Conservation (phyloP, 1,140 invertebrate genomes). For the Gerris buenoi region DNA sequence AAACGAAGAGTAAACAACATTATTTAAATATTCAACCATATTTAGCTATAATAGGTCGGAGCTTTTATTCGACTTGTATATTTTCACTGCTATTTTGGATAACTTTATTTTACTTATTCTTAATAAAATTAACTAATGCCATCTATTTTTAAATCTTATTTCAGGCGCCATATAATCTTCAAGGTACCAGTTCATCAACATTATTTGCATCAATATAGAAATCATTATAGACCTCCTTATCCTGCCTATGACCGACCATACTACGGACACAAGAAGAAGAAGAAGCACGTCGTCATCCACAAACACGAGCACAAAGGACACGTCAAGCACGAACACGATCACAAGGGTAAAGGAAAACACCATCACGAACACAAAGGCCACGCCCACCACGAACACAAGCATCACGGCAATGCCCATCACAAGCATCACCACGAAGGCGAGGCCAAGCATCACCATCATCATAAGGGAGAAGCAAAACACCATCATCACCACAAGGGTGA, state of each 20-base stretch:
- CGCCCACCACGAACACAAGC: conserved; percentile 6
- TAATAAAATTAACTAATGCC: no score
- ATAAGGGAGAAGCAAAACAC: neutral
- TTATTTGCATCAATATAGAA: no score
- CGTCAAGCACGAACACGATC: neutral
- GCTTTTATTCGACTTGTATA: no score
- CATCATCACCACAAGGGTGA: neutral
- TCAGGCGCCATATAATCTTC: no score
- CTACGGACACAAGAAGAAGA: neutral
- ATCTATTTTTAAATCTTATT: no score
- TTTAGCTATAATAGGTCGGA: no score
- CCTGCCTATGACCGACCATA: neutral
- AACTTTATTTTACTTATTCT: no score
- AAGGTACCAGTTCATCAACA: no score
- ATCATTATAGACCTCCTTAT: no score
- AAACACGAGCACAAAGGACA: neutral
- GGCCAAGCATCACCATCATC: neutral
- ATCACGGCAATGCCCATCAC: conserved; percentile 2
- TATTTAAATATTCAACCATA: no score
- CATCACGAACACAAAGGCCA: conserved; percentile 7
- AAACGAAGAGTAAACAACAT: no score
- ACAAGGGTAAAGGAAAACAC: neutral
- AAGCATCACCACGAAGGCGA: neutral
- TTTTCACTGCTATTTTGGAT: no score
- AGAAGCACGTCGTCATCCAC: neutral